Conservation (phyloP, 2,797 vertebrate species). For the Scolopax bukidnonensis region DNA sequence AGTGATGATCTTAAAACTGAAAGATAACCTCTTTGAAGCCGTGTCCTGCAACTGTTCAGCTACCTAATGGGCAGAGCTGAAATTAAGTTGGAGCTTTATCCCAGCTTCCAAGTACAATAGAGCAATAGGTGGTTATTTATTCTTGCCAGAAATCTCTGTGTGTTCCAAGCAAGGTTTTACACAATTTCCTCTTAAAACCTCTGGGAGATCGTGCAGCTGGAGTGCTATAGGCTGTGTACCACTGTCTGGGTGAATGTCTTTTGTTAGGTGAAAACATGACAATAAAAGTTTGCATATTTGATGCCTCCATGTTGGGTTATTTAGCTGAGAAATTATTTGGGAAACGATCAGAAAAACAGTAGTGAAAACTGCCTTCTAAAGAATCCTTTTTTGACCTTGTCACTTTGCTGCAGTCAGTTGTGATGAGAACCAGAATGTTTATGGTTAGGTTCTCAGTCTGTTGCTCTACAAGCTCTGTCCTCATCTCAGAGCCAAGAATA, state of each 20-base stretch:
- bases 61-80: background rate
- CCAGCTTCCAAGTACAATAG: background rate
- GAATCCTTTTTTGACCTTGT: background rate
- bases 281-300: background rate
- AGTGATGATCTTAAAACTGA: background rate
- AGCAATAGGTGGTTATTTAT: background rate
- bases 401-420: accelerated
- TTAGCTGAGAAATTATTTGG: background rate
- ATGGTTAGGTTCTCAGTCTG: background rate
- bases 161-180: background rate
- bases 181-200: background rate
- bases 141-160: background rate
- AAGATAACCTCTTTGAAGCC: background rate
- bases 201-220: accelerated
- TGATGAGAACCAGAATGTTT: background rate
- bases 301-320: background rate
- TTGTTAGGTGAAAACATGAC: background rate
- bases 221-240: background rate
- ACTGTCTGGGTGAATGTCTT: background rate
- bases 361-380: background rate
- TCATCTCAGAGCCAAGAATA: background rate
- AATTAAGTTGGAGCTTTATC: background rate
- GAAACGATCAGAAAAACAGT: background rate
- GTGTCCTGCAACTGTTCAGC: background rate
- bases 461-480: background rate